These are phyloP conservation scores for Gallinago media DNA, from an alignment of 2,113 vertebrate species.

Conservation along the genomic window DNA sequence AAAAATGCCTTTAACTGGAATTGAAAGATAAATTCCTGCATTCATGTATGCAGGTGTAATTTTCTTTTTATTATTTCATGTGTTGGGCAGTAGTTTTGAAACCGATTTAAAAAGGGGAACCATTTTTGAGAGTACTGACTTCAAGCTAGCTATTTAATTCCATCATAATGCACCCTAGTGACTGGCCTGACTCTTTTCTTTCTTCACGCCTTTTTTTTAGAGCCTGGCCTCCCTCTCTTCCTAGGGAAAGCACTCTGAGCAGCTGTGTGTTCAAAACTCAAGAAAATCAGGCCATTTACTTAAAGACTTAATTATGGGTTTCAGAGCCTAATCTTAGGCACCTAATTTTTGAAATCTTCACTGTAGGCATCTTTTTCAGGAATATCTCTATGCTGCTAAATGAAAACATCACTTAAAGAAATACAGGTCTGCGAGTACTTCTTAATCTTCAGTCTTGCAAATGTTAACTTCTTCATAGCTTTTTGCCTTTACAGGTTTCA, in stretches of 20 bases:
- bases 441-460: neutral
- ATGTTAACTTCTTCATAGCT: neutral
- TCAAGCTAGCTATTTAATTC: neutral
- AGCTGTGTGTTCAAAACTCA: neutral
- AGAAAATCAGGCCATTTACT: neutral
- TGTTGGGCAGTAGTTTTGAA: neutral
- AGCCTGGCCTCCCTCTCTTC: neutral
- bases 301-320: neutral
- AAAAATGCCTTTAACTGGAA: neutral
- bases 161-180: neutral
- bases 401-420: neutral
- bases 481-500: neutral
- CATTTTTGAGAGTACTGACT: neutral
- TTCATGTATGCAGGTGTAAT: neutral
- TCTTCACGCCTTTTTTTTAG: neutral
- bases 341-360: neutral
- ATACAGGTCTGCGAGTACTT: neutral
- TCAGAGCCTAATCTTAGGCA: neutral
- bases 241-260: neutral
- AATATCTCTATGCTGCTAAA: neutral
- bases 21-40: neutral
- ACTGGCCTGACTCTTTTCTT: neutral
- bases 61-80: neutral
- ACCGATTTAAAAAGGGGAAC: neutral
- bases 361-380: neutral